Base-by-base conservation (phyloP, 2,797 vertebrate species). In the Scarus forsteni region DNA sequence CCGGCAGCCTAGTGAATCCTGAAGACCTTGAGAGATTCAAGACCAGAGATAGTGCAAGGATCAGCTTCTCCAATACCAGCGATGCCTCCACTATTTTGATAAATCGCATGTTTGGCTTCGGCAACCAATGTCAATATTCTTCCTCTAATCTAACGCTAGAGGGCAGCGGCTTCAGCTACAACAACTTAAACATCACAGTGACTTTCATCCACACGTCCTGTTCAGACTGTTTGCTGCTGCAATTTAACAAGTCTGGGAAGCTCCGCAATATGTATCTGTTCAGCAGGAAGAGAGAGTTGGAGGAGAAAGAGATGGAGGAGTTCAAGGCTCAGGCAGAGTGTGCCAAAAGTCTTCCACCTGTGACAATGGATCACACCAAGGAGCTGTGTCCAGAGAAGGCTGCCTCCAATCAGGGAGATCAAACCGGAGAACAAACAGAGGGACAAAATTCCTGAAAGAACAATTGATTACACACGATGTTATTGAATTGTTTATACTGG, bases 211-310 rank as follows among this genome's bases (percentile, higher is more conserved):
- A 14, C 2, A 59, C 60, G 0, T 69, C 70, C 15, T 80, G 77
- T 19, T 44, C 53, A 3, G 77, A 83, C 71, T 82, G 73, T 36
- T 0, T 59, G 44, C 16, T 73, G 64, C 13, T 73, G 49, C 46
- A 27, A 34, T 66, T 64, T 7, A 40, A 1, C 6, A 3, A 12
- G 3, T 13, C 35, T 0, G 6, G 8, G 2, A 0, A 7, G 0
- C 4, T 43, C 0, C 1, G 7, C 16, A 69, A 18, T 0, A 0
- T 79, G 2, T 72, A 73, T 35, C 64, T 85, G 64, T 60, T 81
- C 66, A 83, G 80, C 39, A 56, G n/a, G 38, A 66, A 63, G 52
- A 83, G 67, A 35, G 60, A 59, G 60, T 10, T 75, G 54, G 58
- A 55, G 19, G 16, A 7, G 13, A 5, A 16, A 15, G 66, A 61